A percentile compares a stretch with the other conserved stretches of the same genome.
These are phyloP conservation scores for Caenorhabditis afra DNA, from an alignment of 2,888 invertebrate species.

Conservation along the genomic window DNA sequence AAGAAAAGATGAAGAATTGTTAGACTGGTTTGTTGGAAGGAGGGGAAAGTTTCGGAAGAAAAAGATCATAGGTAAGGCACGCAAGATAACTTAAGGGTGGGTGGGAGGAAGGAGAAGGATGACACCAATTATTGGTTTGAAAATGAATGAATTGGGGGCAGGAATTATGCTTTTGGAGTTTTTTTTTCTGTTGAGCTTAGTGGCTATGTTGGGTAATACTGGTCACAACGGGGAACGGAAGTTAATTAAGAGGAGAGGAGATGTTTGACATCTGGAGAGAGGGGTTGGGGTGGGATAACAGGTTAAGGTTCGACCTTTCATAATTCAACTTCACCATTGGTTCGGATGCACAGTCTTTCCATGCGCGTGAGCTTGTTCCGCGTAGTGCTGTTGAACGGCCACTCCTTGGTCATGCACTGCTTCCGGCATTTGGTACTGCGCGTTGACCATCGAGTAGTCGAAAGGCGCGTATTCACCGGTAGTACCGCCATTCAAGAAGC, in stretches of 20 bases:
- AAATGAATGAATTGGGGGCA: background rate
- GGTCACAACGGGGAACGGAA: constrained; percentile 51
- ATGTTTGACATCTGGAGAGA: constrained; percentile 55
- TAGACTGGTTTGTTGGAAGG: background rate
- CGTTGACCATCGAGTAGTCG: constrained; percentile 66
- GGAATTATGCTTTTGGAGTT: background rate
- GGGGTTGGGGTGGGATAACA: constrained; percentile 3
- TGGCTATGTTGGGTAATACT: constrained; percentile 28
- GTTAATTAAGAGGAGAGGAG: constrained; percentile 4
- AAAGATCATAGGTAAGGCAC: constrained; percentile 54
- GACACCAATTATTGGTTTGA: constrained; percentile 41
- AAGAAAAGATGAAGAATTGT: background rate
- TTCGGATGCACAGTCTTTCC: constrained; percentile 68
- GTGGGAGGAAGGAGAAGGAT: constrained; percentile 14
- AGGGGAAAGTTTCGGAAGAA: background rate
- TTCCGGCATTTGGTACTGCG: constrained; percentile 59
- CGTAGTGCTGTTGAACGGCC: constrained; percentile 35
- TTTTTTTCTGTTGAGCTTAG: no score
- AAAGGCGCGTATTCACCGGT: constrained; percentile 73
- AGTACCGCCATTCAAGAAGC: constrained; percentile 57
- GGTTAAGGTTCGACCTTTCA: constrained; percentile 1
- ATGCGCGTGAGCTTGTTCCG: constrained; percentile 32
- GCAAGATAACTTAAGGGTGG: constrained; percentile 29
- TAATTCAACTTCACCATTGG: constrained; percentile 62
- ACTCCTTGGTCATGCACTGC: constrained; percentile 46